Evolutionary conservation across 1,140 invertebrate species (phyloP), one percentile per base, ranked within the genome.

Genomic region (Rhynchophorus ferrugineus): DNA sequence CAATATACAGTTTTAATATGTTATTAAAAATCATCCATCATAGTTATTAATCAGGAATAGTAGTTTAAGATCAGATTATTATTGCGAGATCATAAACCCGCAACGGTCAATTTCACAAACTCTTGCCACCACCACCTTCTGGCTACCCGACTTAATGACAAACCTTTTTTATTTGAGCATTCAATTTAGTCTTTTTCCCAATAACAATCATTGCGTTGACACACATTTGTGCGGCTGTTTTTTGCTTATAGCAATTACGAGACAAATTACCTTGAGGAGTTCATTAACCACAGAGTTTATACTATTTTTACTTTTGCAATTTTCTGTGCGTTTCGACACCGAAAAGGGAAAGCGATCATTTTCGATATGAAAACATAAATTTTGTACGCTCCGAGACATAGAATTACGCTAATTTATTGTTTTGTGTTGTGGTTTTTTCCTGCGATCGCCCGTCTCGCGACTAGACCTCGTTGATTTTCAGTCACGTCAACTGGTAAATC

Each of bases 311-410:
- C 44, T 55, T 43, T 55, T 55, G 53, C 53, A 55, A 55, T 38
- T 41, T 44, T 19, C 22, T 17, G 20, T 20, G 44, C 53, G 53
- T 55, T 55, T 38, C 53, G 41, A 55, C 45, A 55, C 44, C 39
- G 21, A 49, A 55, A 55, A 55, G 53, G 53, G 53, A 55, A 54
- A 55, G 53, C 53, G 53, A 55, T n/a, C 53, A 55, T 55, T 55
- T 55, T 55, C 44, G 49, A 55, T 55, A 55, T 37, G 53, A 55
- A 55, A 55, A 55, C 46, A 44, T 29, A 54, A 54, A 54, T 55
- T 55, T 55, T 37, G 42, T 47, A 44, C 21, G 18, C 34, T 11
- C 20, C 39, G 49, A 18, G n/a, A 24, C 38, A 51, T 33, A 22
- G 13, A 47, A 41, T 54, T 54, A 45, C 52, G 45, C 36, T 54